phyloP scores from a whole-genome alignment of 2,888 invertebrate genomes.

The Hylaea fasciaria region DNA sequence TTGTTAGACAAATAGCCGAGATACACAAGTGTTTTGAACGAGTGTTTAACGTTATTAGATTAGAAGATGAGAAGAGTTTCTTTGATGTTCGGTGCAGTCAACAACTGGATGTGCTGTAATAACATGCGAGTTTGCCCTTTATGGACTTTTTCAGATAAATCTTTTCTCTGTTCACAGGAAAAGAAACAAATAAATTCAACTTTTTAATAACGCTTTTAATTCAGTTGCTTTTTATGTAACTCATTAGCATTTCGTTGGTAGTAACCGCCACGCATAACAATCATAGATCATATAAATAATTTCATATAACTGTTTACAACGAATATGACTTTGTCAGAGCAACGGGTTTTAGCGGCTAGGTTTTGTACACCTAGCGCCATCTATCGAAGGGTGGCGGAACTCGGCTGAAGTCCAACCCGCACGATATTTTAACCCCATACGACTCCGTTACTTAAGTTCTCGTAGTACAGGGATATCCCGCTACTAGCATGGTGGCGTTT shows the following conservation, averaged over 20 bases:
- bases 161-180: no score
- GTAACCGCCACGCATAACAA: no score
- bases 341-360: neutral
- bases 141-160: no score
- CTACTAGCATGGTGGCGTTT: conserved; percentile 12
- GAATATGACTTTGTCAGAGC: neutral
- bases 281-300: no score
- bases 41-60: conserved; percentile 5
- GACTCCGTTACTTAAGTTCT: neutral
- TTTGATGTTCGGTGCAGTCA: conserved; percentile 12
- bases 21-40: conserved; percentile 1
- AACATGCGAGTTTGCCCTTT: neutral
- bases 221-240: no score
- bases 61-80: conserved; percentile 3
- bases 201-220: no score
- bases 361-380: conserved; percentile 49
- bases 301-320: neutral
- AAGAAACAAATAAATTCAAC: no score
- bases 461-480: conserved; percentile 12
- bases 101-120: neutral
- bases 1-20: conserved; percentile 6
- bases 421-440: conserved; percentile 1
- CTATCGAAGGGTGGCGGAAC: conserved; percentile 51
- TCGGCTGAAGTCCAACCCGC: conserved; percentile 5
- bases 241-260: no score